Evolutionary conservation across 1,140 invertebrate genomes (phyloP), one percentile per base, ranked within the genome.

Genomic region (Trichonephila clavata): DNA sequence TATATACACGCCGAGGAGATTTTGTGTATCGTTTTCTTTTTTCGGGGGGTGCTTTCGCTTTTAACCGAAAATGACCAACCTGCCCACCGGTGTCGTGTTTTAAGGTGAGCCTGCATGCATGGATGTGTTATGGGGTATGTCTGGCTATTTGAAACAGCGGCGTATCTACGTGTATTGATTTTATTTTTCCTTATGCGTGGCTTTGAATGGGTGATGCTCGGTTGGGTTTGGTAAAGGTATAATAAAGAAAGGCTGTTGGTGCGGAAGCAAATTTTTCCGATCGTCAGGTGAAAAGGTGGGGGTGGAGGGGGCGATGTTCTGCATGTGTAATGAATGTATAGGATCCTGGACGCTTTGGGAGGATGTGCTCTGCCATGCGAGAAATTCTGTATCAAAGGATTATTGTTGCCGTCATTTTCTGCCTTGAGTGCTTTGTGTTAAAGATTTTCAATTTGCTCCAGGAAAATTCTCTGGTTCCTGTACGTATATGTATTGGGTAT

Each of bases 151-250:
- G 27, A 24, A 77, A 32, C 71, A 77, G 71, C 24, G 32, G 39
- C 20, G 61, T 88, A 27, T 88, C 14, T 65, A 24, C 50, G 84
- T 86, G 84, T 61, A 61, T 86, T 83, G 81, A 83, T 83, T 83
- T 88, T 68, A n/a, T 68, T 24, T 88, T 68, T 71, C 59, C 24
- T 88, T 24, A 7, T 18, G 39, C 81, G 43, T 57, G 39, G 39
- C n/a, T 83, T 84, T 84, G 43, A 84, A 84, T 84, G 21, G 81
- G 50, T 84, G 81, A 84, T 24, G 81, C 81, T 84, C 81, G 43
- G 81, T 84, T 86, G 84, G 84, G 59, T 86, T 86, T n/a, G 61
- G 59, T 86, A 63, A 59, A 86, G 84, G 84, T 86, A 60, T 86
- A 86, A 77, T 77, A 77, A 86, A 32, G 81, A 84, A 84, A 50